Conservation (phyloP, 2,113 vertebrate genomes). For the Lepus timidus region DNA sequence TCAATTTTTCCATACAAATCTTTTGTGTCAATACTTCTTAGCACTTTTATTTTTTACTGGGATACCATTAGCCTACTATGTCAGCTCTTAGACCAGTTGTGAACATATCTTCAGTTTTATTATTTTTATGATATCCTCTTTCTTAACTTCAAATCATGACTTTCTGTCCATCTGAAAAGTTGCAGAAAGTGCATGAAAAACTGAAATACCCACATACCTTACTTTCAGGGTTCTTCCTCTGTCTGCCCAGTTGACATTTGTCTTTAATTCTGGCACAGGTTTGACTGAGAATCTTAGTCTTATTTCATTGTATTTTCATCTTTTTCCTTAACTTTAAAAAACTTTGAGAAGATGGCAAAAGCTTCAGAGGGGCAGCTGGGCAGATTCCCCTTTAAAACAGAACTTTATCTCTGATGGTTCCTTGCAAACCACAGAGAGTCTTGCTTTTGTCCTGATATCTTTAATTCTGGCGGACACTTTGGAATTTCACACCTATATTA, state of each 20-base stretch:
- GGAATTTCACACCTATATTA: constrained; percentile 48
- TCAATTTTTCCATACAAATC: background rate
- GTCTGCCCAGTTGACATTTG: background rate
- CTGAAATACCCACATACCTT: background rate
- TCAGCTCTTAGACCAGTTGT: background rate
- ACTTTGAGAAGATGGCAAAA: constrained; percentile 24
- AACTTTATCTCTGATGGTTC: background rate
- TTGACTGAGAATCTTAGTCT: background rate
- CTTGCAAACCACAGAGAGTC: background rate
- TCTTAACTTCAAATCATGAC: background rate
- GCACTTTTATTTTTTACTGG: background rate
- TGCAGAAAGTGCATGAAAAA: background rate
- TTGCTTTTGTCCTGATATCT: constrained; percentile 30
- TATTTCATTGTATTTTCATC: background rate
- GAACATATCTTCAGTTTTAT: background rate
- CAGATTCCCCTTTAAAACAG: constrained; percentile 9
- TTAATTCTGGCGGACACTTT: constrained; percentile 30
- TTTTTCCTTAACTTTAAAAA: constrained; percentile 32
- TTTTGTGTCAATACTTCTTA: background rate
- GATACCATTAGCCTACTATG: background rate
- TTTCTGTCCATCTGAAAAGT: constrained; percentile 6
- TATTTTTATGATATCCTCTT: background rate
- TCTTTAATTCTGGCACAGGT: background rate
- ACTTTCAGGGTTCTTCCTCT: background rate
- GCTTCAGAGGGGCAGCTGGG: background rate